Conservation (phyloP, 2,888 invertebrate genomes). For the Seira musarum region DNA sequence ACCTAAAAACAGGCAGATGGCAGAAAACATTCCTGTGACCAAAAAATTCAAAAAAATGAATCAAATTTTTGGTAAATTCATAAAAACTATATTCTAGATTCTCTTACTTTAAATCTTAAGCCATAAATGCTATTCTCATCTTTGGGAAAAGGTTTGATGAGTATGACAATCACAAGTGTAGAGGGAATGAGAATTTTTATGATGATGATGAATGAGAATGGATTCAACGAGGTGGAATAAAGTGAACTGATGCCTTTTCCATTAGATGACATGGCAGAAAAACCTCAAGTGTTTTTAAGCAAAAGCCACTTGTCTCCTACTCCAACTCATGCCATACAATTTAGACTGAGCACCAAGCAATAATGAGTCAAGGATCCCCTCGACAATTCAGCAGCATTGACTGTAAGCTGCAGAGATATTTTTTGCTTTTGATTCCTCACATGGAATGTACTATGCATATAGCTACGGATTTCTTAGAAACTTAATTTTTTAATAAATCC, state of each 20-base stretch:
- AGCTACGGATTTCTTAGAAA: no score
- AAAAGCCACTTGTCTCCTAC: constrained; percentile 64
- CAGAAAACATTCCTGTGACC: no score
- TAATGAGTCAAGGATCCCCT: constrained; percentile 65
- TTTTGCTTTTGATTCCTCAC: background rate
- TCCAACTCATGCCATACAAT: constrained; percentile 65
- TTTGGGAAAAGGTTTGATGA: no score
- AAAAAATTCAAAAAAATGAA: no score
- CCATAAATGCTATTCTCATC: no score
- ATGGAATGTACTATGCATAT: no score
- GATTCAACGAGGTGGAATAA: constrained; percentile 53
- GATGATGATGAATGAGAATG: constrained; percentile 31
- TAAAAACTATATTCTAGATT: no score
- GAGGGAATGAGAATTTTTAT: background rate
- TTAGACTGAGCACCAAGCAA: constrained; percentile 58
- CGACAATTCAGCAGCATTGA: constrained; percentile 13
- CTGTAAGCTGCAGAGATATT: constrained; percentile 17
- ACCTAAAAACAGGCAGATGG: no score
- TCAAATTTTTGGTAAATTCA: no score
- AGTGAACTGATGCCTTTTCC: constrained; percentile 68
- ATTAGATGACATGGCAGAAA: constrained; percentile 69
- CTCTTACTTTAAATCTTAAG: no score
- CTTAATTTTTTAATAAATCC: no score
- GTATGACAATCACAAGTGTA: no score
- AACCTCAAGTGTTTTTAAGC: constrained; percentile 68